These are phyloP conservation scores for Eremophila alpestris DNA, from an alignment of 2,797 vertebrate genomes.

Conservation along the genomic window DNA sequence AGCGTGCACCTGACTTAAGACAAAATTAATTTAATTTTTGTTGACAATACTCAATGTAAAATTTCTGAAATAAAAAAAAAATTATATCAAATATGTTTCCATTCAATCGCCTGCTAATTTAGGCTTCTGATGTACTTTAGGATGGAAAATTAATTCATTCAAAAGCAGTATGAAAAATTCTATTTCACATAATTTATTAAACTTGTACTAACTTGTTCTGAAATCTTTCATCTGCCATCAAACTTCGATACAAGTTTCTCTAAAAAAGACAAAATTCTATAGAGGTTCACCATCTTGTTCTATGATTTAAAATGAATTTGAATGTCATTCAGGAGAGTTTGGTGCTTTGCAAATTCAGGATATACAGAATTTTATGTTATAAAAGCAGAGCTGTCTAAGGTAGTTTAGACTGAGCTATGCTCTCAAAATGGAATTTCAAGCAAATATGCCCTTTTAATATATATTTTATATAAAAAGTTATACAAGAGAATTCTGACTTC, in stretches of 20 bases:
- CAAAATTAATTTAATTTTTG: neutral
- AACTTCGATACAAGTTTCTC: neutral
- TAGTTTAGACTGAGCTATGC: neutral
- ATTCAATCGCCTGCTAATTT: neutral
- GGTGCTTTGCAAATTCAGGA: neutral
- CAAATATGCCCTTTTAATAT: neutral
- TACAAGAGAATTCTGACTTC: rapidly evolving
- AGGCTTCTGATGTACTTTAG: neutral
- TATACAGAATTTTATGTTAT: neutral
- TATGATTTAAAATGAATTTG: neutral
- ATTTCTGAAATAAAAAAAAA: neutral
- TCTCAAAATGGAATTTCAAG: neutral
- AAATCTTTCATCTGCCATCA: neutral
- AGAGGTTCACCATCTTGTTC: neutral
- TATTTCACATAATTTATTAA: neutral
- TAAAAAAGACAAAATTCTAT: neutral
- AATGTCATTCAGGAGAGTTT: neutral
- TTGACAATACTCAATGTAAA: neutral
- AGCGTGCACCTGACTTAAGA: neutral
- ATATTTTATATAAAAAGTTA: neutral
- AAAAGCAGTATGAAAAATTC: neutral
- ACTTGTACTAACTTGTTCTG: neutral
- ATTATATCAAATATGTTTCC: neutral
- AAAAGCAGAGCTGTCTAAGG: neutral
- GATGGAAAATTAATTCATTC: neutral